These are phyloP conservation scores for Hydrolagus colliei DNA, from an alignment of 2,797 vertebrate species.

Conservation along the genomic window DNA sequence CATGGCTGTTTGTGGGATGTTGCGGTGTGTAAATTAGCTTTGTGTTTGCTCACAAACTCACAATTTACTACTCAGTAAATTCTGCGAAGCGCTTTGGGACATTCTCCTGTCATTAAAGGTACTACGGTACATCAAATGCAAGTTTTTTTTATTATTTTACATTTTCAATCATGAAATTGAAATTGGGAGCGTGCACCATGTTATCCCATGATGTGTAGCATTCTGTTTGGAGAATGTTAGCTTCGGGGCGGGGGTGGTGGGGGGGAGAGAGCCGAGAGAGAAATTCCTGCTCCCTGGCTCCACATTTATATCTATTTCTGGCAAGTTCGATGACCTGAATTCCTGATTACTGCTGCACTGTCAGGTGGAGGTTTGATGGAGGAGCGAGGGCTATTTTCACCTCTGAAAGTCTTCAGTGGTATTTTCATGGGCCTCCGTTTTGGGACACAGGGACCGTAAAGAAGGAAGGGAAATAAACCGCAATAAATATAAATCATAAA, in stretches of 20 bases:
- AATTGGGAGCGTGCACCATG: background rate
- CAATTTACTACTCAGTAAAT: too few relatives aligned
- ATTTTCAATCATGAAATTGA: background rate
- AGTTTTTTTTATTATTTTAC: too few relatives aligned
- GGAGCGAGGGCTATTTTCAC: background rate
- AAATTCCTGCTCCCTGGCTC: slow-evolving; percentile 33
- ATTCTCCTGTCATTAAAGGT: too few relatives aligned
- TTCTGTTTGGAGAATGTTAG: slow-evolving; percentile 31
- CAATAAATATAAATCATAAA: slow-evolving; percentile 11
- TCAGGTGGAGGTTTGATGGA: background rate
- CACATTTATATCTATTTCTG: background rate
- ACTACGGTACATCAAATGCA: too few relatives aligned
- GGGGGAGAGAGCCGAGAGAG: slow-evolving; percentile 43
- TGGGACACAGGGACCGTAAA: background rate
- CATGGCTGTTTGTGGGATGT: too few relatives aligned
- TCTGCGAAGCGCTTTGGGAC: too few relatives aligned
- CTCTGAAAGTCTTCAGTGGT: background rate
- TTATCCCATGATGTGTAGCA: background rate
- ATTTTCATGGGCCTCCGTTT: background rate
- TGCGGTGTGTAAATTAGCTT: too few relatives aligned
- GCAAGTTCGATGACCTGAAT: too few relatives aligned
- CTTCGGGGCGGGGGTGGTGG: slow-evolving; percentile 37
- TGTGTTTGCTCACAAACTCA: too few relatives aligned
- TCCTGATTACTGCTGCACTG: background rate
- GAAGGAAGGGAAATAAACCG: background rate